Percentiles rank a stretch among this genome's conserved stretches.
Conservation (phyloP, 2,113 vertebrate species). For the Chionomys nivalis region DNA sequence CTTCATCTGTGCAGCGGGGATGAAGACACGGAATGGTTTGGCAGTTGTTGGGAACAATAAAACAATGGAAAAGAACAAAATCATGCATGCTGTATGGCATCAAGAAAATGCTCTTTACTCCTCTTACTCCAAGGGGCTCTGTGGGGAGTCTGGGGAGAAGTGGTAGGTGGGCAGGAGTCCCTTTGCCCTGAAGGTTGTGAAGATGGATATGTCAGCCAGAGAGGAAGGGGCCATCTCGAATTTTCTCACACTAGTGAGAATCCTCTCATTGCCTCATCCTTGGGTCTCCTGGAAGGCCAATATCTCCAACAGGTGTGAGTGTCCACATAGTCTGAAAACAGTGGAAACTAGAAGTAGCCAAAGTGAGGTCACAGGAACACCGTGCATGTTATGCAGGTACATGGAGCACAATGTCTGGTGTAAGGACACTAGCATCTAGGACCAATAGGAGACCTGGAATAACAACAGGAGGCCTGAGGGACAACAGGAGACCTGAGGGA, state of each 20-base stretch:
- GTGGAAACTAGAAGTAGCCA: neutral
- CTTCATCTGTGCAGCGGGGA: neutral
- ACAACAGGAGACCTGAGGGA: too few relatives aligned
- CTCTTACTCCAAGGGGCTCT: neutral
- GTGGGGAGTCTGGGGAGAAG: neutral
- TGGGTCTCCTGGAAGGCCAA: neutral
- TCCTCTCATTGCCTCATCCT: neutral
- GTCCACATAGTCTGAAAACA: neutral
- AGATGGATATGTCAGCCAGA: neutral
- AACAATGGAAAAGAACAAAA: neutral
- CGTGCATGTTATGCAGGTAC: neutral
- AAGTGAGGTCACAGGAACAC: neutral
- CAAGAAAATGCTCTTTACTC: neutral
- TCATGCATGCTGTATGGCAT: neutral
- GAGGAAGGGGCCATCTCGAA: neutral
- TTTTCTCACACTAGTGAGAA: neutral
- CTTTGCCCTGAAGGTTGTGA: neutral
- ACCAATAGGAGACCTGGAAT: too few relatives aligned
- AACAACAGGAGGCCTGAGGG: too few relatives aligned
- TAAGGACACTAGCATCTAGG: neutral
- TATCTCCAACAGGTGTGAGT: neutral
- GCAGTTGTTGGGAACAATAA: neutral
- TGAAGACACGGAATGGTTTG: neutral
- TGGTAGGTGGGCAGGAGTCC: neutral
- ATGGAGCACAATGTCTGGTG: neutral